Base-by-base conservation (phyloP, 2,797 vertebrate species). In the Synanceia verrucosa region DNA sequence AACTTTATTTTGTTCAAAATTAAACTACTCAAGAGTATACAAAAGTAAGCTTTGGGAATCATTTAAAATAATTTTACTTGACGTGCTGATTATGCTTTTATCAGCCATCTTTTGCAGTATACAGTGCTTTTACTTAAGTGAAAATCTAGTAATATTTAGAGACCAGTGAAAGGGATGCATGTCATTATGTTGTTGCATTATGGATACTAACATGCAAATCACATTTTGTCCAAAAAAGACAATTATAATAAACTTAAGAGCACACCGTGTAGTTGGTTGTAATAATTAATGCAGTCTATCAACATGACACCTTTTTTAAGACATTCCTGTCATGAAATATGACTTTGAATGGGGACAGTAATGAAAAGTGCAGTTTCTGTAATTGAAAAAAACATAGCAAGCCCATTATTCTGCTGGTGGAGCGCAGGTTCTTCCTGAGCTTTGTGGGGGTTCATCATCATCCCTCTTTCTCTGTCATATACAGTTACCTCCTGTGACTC, bases 321-420 rank as follows among this genome's bases (percentile, higher is more conserved):
- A 60, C 31, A 37, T 73, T 66, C 23, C 48, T 19, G 47, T 33
- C 31, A 48, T 72, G n/a, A n/a, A n/a, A n/a, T n/a, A n/a, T n/a
- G n/a, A n/a, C n/a, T n/a, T n/a, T n/a, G n/a, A n/a, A n/a, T n/a
- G n/a, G n/a, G n/a, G n/a, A n/a, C n/a, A n/a, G n/a, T n/a, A n/a
- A n/a, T n/a, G n/a, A n/a, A n/a, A n/a, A n/a, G n/a, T 73, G 70
- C 61, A 59, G 52, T 57, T 57, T 70, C 63, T 61, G 65, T 84
- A 86, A 88, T 86, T 88, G 77, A 78, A 84, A 83, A 79, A n/a
- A 55, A 81, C 80, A 85, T 81, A 79, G 58, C 59, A 60, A 50
- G 36, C 23, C 52, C 51, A 69, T 85, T 80, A 70, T 61, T 66
- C 37, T 51, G 58, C 10, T 18, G 13, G 18, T 23, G 60, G 26